Evolutionary conservation across 1,140 invertebrate species (phyloP).

Genomic region (Latrodectus geometricus): DNA sequence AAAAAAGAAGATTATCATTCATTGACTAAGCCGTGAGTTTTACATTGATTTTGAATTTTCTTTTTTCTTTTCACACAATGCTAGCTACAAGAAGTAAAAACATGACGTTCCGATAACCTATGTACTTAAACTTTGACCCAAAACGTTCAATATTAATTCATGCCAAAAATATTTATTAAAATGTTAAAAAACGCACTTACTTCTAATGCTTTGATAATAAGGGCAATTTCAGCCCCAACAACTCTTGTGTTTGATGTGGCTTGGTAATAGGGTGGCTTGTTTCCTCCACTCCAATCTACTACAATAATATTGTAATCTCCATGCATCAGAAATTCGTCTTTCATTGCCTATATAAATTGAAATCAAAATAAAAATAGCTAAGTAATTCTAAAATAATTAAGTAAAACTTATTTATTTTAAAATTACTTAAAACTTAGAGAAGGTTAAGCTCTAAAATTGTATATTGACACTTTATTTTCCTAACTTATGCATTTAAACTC

Average conservation of each 20-base stretch:
- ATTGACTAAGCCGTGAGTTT: too few species aligned
- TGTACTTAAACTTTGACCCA: too few species aligned
- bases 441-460: not conserved
- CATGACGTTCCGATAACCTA: too few species aligned
- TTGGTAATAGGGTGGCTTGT: slow-evolving; percentile 72
- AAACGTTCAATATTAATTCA: too few species aligned
- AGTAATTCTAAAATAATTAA: not conserved
- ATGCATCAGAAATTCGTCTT: slow-evolving; percentile 62
- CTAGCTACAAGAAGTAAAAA: too few species aligned
- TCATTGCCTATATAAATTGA: slow-evolving; percentile 45
- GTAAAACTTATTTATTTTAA: not conserved
- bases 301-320: slow-evolving; percentile 69
- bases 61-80: too few species aligned
- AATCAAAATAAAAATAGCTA: not conserved
- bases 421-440: not conserved
- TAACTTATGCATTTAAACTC: too few species aligned
- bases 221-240: slow-evolving; percentile 75
- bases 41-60: too few species aligned
- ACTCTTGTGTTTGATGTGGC: slow-evolving; percentile 77
- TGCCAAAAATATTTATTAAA: too few species aligned
- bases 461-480: too few species aligned
- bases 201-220: slow-evolving; percentile 68
- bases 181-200: slow-evolving; percentile 5
- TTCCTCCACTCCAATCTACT: slow-evolving; percentile 71
- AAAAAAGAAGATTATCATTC: too few species aligned